Evolutionary conservation across 2,797 vertebrate genomes (phyloP).

Genomic region (Anableps anableps): DNA sequence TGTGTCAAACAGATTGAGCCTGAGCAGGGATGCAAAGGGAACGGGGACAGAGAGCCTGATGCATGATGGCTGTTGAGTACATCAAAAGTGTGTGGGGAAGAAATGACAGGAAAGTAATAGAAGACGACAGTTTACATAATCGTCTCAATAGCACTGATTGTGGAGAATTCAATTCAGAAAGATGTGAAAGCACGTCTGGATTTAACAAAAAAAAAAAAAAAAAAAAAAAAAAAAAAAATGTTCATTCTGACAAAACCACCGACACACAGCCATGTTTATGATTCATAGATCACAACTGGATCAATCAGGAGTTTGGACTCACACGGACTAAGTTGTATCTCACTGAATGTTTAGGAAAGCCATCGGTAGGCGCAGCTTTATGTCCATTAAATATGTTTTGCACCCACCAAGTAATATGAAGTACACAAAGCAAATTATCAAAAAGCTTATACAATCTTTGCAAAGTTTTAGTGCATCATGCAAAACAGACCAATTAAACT

Average conservation of each 20-base stretch:
- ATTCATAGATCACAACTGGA: conserved; percentile 11
- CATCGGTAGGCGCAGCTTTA: conserved; percentile 13
- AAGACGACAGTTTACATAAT: conserved; percentile 68
- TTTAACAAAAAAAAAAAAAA: background rate
- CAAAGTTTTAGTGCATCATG: background rate
- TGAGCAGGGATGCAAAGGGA: conserved; percentile 61
- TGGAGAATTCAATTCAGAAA: conserved; percentile 2
- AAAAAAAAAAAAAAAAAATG: background rate
- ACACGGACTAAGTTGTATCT: background rate
- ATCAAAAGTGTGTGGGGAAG: conserved; percentile 49
- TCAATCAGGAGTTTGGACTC: background rate
- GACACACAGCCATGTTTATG: background rate
- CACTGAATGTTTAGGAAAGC: conserved; percentile 13
- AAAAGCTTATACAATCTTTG: background rate
- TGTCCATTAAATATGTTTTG: background rate
- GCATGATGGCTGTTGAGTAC: conserved; percentile 55
- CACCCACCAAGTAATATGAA: background rate
- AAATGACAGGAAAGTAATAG: conserved; percentile 69
- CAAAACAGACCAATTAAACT: background rate
- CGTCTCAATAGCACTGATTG: conserved; percentile 47
- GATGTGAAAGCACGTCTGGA: conserved; percentile 10
- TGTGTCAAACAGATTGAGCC: conserved; percentile 78
- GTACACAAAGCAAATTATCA: conserved; percentile 1
- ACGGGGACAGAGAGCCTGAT: conserved; percentile 55
- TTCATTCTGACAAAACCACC: background rate